A percentile compares a stretch with the other conserved stretches of the same genome.
Evolutionary conservation across 1,140 invertebrate genomes (phyloP).

Genomic region (Leptinotarsa lineolata): DNA sequence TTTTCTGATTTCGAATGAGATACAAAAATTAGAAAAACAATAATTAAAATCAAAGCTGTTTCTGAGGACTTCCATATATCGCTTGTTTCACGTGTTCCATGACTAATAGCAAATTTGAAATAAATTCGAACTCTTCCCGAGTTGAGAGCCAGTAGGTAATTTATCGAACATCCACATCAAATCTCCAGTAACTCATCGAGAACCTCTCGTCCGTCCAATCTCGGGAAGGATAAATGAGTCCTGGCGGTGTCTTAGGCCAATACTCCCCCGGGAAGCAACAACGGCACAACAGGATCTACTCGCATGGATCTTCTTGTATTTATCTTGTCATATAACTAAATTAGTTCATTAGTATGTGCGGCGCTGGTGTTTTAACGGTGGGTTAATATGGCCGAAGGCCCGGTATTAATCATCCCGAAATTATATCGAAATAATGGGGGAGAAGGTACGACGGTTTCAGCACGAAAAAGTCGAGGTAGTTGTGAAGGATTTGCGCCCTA

Average conservation of each 20-base stretch:
- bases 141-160: too few species aligned
- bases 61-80: too few species aligned
- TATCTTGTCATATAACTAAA: conserved; percentile 54
- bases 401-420: conserved; percentile 27
- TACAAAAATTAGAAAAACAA: too few species aligned
- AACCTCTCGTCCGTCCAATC: conserved; percentile 36
- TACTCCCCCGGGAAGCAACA: conserved; percentile 36
- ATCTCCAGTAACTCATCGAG: not conserved
- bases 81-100: too few species aligned
- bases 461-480: conserved; percentile 7
- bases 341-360: conserved; percentile 51
- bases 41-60: too few species aligned
- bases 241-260: conserved; percentile 41
- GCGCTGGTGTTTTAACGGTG: conserved; percentile 23
- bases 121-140: too few species aligned
- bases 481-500: conserved; percentile 11
- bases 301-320: conserved; percentile 50
- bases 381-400: conserved; percentile 27
- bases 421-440: conserved; percentile 28
- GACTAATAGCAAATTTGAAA: too few species aligned
- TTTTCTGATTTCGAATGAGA: too few species aligned
- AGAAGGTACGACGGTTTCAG: not conserved
- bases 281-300: conserved; percentile 46
- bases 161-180: not conserved
- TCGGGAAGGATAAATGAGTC: conserved; percentile 40